phyloP scores from a whole-genome alignment of 35 echinoderm and acorn worm species.

The Apostichopus californicus region DNA sequence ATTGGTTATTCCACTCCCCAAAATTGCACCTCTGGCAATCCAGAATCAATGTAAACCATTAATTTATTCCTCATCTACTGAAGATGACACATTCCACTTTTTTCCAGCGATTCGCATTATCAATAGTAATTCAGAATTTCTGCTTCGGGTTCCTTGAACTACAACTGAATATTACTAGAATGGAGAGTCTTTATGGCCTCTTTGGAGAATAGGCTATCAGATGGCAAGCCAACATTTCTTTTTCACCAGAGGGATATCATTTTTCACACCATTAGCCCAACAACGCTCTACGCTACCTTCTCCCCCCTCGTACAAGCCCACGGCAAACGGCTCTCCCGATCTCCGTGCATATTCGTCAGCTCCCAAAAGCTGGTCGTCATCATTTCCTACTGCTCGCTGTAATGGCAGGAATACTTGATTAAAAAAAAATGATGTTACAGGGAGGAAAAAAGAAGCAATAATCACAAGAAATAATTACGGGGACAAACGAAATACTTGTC shows the following conservation, averaged over 20 bases:
- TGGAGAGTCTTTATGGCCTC: not conserved
- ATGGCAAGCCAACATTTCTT: not conserved
- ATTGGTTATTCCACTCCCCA: no score
- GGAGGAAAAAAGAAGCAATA: not conserved
- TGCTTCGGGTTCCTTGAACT: not conserved
- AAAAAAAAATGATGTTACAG: not conserved
- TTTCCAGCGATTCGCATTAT: no score
- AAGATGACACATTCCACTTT: no score
- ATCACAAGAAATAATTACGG: not conserved
- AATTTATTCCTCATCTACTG: no score
- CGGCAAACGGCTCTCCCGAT: not conserved
- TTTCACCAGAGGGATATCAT: not conserved
- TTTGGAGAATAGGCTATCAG: not conserved
- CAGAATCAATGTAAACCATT: no score
- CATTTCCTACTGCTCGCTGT: not conserved
- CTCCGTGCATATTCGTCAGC: not conserved
- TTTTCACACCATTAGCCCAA: not conserved
- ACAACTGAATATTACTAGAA: not conserved
- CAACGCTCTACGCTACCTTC: not conserved
- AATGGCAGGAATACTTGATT: not conserved
- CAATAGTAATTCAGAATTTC: not conserved
- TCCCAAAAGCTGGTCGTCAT: not conserved
- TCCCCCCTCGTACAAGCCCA: not conserved
- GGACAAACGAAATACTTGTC: not conserved
- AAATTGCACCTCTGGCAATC: no score